Base-by-base conservation (phyloP, 2,888 invertebrate genomes). In the Cerastis leucographa region DNA sequence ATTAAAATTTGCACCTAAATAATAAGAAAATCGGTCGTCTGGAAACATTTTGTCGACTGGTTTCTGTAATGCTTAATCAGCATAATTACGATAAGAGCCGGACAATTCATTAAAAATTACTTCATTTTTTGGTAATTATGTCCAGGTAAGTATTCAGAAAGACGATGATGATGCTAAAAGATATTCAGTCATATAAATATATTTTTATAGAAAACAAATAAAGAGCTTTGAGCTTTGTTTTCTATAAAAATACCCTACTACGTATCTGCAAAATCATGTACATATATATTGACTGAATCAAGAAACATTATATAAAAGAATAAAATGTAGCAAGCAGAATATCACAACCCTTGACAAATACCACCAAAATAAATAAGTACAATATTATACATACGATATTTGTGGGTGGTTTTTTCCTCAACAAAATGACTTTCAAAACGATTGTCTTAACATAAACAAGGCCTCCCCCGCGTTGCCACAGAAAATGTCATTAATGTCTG, bases 401-500 rank as follows among this genome's bases (percentile, higher is more conserved):
- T 76, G 65, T 62, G 76, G 71, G 71, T 83, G 76, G 90, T 92
- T 93, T 94, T 94, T 94, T 94, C 93, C 92, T 90, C 91, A 90
- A 91, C 93, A 92, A 95, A 95, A 94, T 96, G 96, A 96, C 96
- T 96, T 96, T 96, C 96, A 95, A 94, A 96, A 96, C 93, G 93
- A 96, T 96, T 96, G 96, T 96, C 93, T 93, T 90, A 90, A 86
- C 92, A 93, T 92, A 94, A 96, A 95, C 95, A 94, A 95, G 93
- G 90, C 92, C 82, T 81, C 87, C 89, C 92, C 93, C 92, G 93
- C 94, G 91, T 88, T 92, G 92, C 93, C 91, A 95, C 95, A 95
- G 96, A 96, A 96, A 96, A 96, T 96, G 95, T 96, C 96, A 96
- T 96, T 96, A 96, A 96, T 96, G 96, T 94, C 95, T 94, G 95